Percentiles rank a stretch among this genome's conserved stretches.
Evolutionary conservation across 2,113 vertebrate species (phyloP).

Genomic region (Cochlearius cochlearius): DNA sequence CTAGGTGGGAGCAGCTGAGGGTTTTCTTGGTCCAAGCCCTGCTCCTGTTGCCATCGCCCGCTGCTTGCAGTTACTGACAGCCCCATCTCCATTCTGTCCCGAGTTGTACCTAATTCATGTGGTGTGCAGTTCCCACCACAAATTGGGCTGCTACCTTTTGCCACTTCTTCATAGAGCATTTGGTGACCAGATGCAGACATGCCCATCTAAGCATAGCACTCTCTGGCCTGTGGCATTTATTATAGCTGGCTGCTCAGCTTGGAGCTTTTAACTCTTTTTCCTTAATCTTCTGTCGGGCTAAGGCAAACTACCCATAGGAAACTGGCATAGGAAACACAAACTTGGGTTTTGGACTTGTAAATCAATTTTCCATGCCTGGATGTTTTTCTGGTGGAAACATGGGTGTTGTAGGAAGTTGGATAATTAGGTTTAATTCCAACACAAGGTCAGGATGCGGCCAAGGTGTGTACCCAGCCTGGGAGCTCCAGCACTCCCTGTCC

Average conservation of each 20-base stretch:
- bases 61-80: not conserved
- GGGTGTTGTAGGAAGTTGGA: not conserved
- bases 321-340: not conserved
- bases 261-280: not conserved
- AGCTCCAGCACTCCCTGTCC: not conserved
- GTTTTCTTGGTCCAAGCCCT: not conserved
- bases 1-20: not conserved
- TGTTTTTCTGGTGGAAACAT: not conserved
- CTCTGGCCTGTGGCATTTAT: not conserved
- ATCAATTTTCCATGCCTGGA: not conserved
- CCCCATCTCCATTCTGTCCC: not conserved
- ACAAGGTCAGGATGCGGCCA: not conserved
- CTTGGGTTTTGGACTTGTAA: not conserved
- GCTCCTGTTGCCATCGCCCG: not conserved
- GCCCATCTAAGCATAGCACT: not conserved
- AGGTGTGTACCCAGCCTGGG: not conserved
- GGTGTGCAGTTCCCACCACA: not conserved
- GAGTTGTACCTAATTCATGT: not conserved
- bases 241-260: not conserved
- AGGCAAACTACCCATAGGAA: not conserved
- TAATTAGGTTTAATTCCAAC: not conserved
- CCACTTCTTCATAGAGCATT: not conserved
- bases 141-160: not conserved
- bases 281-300: not conserved
- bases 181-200: not conserved